Evolutionary conservation across 2,113 vertebrate genomes (phyloP), one percentile per base, ranked within the genome.

Genomic region (Excalfactoria chinensis): DNA sequence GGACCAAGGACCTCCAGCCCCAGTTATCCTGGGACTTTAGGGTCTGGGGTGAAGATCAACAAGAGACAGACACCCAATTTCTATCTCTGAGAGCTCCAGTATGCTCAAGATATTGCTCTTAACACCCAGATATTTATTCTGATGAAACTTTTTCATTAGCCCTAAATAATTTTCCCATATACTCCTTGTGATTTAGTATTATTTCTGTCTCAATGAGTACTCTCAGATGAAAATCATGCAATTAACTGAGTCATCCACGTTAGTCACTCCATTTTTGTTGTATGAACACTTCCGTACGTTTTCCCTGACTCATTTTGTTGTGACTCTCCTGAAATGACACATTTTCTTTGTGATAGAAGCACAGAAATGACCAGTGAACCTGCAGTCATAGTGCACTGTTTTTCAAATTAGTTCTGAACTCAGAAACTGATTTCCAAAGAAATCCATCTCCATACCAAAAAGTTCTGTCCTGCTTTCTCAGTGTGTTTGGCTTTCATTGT

Each of bases 231-330:
- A 93, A 95, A 82, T 93, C 91, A 91, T 37, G 79, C 91, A 93
- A 88, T 94, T 95, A 95, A 95, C 87, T 93, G 94, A 96, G 72
- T 96, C 96, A 95, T 89, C 60, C 56, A 74, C 64, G 74, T 95
- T 92, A 96, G 62, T 96, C 89, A 96, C 79, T 89, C 83, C 68
- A 60, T 92, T 96, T 91, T 92, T 93, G 81, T 91, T 73, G 4
- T 85, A 56, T 76, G 71, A 79, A 96, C 82, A 85, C 90, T 94
- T 88, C 82, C 84, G 92, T 92, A 80, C 20, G 12, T 85, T 94
- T 95, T 76, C 41, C 85, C 49, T 85, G 69, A 26, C 64, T 86
- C 84, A 34, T 80, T 93, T 87, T 75, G 22, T 87, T 82, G 62
- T 68, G 86, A 69, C 40, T 63, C 78, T 80, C 75, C 69, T 81